Evolutionary conservation across 2,888 invertebrate species (phyloP), one percentile per base, ranked within the genome.

Genomic region (Hedychridium roseum): DNA sequence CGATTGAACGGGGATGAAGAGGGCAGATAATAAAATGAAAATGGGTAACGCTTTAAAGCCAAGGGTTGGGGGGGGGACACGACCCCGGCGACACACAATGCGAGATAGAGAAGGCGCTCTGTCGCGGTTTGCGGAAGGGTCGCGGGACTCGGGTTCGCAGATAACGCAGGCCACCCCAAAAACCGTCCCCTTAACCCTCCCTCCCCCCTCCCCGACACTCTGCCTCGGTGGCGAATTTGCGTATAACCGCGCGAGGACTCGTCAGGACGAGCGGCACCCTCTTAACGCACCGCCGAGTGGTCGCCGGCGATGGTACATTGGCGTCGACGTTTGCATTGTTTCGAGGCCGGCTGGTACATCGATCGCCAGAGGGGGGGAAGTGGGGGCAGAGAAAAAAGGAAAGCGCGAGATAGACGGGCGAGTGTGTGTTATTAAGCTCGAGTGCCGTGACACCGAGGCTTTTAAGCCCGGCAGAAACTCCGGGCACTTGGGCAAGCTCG

Each of bases 1-100:
- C 27, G 35, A 20, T 27, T 28, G 35, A 37, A 39, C 48, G 57
- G 58, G 64, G 60, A 60, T 64, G 63, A 67, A 66, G 68, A 66
- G 67, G 64, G 54, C 70, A 71, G 70, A 71, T 71, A 66, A 71
- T 71, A 66, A 71, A 71, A 71, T 68, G 68, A 71, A 71, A 71
- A 71, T 70, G 67, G 61, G 70, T 70, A 66, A 70, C 63, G 68
- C 60, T 71, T 2, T 52, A 64, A 60, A 69, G 71, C 69, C 62
- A 66, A 69, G 65, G 66, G 70, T 66, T 70, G 62, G 59, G 64
- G 63, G 54, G 40, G 32, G 39, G 45, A 16, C 5, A 37, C 66
- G 66, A 66, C 60, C 65, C 62, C 62, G 62, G 56, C 52, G 66
- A 60, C 69, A 70, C 70, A 60, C 60, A 71, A 70, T 69, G 60